Evolutionary conservation across 2,113 vertebrate genomes (phyloP).

Genomic region (Ailurus styani): DNA sequence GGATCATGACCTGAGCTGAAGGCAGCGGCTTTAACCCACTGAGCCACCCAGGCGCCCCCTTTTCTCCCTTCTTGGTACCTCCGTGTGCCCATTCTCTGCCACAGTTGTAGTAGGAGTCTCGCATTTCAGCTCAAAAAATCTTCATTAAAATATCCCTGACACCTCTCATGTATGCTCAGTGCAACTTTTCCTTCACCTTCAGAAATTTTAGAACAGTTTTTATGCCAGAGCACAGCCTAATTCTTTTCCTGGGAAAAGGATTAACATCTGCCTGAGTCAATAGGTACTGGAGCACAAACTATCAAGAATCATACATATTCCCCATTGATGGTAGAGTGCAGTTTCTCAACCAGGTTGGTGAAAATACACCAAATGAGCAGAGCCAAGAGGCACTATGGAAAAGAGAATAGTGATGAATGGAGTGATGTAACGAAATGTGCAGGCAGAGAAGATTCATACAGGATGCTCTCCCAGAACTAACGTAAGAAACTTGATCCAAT

Average conservation of each 20-base stretch:
- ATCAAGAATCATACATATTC: background rate
- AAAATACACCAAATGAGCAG: background rate
- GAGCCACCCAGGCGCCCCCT: too few species aligned
- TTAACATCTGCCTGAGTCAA: background rate
- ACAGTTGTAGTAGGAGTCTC: background rate
- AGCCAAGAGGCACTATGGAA: fast-evolving
- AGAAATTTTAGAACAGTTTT: background rate
- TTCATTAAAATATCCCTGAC: background rate
- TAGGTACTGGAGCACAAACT: background rate
- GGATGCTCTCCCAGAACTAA: background rate
- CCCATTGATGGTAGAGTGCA: fast-evolving
- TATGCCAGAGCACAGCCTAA: background rate
- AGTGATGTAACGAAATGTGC: background rate
- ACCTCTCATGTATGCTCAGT: background rate
- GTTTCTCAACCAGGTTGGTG: fast-evolving
- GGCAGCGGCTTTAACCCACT: too few species aligned
- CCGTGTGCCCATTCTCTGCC: background rate
- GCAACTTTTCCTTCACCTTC: background rate
- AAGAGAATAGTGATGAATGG: fast-evolving
- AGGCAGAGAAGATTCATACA: background rate
- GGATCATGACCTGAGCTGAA: too few species aligned
- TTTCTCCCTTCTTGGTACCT: background rate
- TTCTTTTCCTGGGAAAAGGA: background rate
- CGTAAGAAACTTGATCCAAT: background rate
- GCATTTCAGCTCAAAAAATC: background rate